Evolutionary conservation across 2,888 invertebrate genomes (phyloP).

Genomic region (Agrotis segetum): DNA sequence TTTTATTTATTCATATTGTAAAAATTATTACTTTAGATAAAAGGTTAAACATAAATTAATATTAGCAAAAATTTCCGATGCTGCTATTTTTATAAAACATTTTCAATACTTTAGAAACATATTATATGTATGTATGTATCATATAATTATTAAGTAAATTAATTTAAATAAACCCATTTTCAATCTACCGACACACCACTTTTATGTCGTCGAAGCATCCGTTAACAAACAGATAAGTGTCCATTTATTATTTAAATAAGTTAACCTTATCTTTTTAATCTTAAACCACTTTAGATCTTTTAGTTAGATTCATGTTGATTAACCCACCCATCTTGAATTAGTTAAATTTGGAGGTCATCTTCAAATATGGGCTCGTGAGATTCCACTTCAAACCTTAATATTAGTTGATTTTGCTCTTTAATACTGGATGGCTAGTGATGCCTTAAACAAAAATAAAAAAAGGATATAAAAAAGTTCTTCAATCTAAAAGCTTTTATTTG

Average conservation of each 20-base stretch:
- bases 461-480: not conserved
- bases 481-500: conserved; percentile 3
- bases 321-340: not conserved
- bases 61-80: too few relatives aligned
- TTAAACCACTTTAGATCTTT: conserved; percentile 15
- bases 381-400: too few relatives aligned
- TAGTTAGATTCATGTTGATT: conserved; percentile 8
- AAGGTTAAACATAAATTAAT: too few relatives aligned
- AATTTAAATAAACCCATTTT: conserved; percentile 1
- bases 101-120: too few relatives aligned
- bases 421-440: not conserved
- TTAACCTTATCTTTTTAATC: conserved; percentile 22
- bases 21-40: too few relatives aligned
- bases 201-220: not conserved
- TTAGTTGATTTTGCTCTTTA: too few relatives aligned
- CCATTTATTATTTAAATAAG: conserved; percentile 20
- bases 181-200: not conserved
- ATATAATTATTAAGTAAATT: not conserved
- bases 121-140: too few relatives aligned
- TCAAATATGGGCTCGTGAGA: not conserved
- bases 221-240: conserved; percentile 7
- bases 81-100: too few relatives aligned
- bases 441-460: not conserved
- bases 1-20: too few relatives aligned
- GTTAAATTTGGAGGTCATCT: conserved; percentile 6